phyloP scores from a whole-genome alignment of 2,888 invertebrate genomes.

The Dynastes hyllus region DNA sequence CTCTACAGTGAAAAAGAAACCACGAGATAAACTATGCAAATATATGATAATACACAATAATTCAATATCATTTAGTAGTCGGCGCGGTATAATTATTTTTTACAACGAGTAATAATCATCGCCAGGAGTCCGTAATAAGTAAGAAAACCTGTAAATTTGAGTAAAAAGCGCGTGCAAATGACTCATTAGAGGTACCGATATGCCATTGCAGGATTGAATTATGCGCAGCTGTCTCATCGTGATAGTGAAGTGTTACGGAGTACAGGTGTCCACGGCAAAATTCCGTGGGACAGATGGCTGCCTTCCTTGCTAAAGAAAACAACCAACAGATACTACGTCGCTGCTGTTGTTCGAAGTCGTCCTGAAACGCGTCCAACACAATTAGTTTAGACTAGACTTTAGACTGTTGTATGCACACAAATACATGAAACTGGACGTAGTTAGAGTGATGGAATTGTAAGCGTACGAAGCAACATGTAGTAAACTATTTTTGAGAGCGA shows the following conservation, averaged over 20 bases:
- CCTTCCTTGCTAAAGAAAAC: slow-evolving; percentile 36
- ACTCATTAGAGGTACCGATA: slow-evolving; percentile 52
- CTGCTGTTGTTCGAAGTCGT: slow-evolving; percentile 33
- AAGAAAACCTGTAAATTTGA: slow-evolving; percentile 50
- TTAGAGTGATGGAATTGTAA: slow-evolving; percentile 24
- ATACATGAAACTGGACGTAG: slow-evolving; percentile 13
- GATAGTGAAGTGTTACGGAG: slow-evolving; percentile 55
- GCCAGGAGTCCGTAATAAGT: slow-evolving; percentile 43
- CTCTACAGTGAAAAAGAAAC: slow-evolving; percentile 9
- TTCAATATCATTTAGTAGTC: slow-evolving; percentile 45
- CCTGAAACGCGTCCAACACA: slow-evolving; percentile 35
- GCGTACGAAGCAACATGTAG: slow-evolving; percentile 17
- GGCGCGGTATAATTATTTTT: slow-evolving; percentile 48
- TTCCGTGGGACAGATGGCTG: slow-evolving; percentile 53
- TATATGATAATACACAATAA: slow-evolving; percentile 39
- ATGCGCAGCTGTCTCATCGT: slow-evolving; percentile 55
- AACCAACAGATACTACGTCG: slow-evolving; percentile 41
- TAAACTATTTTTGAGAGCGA: slow-evolving; percentile 35
- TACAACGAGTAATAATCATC: slow-evolving; percentile 50
- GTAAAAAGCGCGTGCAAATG: slow-evolving; percentile 52
- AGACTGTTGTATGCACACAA: slow-evolving; percentile 27
- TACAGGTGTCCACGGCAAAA: slow-evolving; percentile 52
- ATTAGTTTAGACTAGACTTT: slow-evolving; percentile 43
- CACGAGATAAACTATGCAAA: slow-evolving; percentile 39
- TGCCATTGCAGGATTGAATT: slow-evolving; percentile 53